Conservation (phyloP, 2,797 vertebrate genomes). For the Pteronotus mesoamericanus region DNA sequence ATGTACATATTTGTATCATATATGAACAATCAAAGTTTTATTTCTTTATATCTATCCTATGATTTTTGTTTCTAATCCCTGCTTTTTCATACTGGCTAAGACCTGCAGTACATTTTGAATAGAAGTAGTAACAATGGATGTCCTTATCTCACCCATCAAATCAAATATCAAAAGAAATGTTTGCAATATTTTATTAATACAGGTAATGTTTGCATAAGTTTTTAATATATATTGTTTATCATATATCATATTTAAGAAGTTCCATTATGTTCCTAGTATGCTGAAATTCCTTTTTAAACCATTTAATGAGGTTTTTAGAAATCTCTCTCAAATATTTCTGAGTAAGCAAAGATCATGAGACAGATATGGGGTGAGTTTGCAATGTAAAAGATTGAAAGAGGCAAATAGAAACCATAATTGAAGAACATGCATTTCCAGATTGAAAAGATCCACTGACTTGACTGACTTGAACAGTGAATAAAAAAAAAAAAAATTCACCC, state of each 20-base stretch:
- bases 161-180: not conserved
- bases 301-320: not conserved
- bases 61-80: not conserved
- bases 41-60: not conserved
- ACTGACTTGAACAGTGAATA: not conserved
- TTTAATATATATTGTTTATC: not conserved
- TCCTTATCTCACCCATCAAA: not conserved
- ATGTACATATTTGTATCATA: not conserved
- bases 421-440: not conserved
- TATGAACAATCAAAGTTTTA: not conserved
- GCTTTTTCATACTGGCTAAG: not conserved
- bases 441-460: not conserved
- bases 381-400: not conserved
- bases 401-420: not conserved
- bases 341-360: not conserved
- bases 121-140: not conserved
- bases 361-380: not conserved
- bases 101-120: not conserved
- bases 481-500: not conserved
- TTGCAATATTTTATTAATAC: conserved; percentile 1
- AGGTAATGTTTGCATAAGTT: not conserved
- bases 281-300: not conserved
- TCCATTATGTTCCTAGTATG: not conserved
- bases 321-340: not conserved
- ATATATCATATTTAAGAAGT: not conserved